These are phyloP conservation scores for Hipparchia sbordonii DNA, from an alignment of 2,888 invertebrate genomes.

Conservation along the genomic window DNA sequence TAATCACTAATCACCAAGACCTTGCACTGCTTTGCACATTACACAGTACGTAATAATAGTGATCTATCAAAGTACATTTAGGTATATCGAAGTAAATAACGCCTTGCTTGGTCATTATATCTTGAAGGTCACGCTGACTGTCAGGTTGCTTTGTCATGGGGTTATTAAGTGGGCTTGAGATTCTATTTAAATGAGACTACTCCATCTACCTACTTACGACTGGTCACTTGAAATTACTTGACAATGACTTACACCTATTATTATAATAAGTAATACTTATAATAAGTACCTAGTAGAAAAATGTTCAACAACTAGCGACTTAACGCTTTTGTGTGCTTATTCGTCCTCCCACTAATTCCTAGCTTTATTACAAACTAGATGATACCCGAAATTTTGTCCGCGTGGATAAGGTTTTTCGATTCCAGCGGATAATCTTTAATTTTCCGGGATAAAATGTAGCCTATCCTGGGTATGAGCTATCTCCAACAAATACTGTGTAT, in stretches of 20 bases:
- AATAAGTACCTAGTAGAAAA: not conserved
- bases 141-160: slow-evolving; percentile 33
- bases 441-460: too few relatives aligned
- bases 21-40: slow-evolving; percentile 35
- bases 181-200: slow-evolving; percentile 36
- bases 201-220: slow-evolving; percentile 7
- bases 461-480: too few relatives aligned
- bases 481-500: too few relatives aligned
- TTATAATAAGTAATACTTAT: not conserved
- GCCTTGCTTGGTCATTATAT: slow-evolving; percentile 30
- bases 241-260: not conserved
- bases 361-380: too few relatives aligned
- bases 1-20: slow-evolving; percentile 28
- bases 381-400: too few relatives aligned
- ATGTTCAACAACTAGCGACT: not conserved
- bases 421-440: too few relatives aligned
- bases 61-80: slow-evolving; percentile 38
- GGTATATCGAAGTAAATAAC: slow-evolving; percentile 32
- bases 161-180: slow-evolving; percentile 32
- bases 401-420: too few relatives aligned
- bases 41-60: slow-evolving; percentile 33
- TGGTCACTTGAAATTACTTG: not conserved
- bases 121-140: slow-evolving; percentile 30
- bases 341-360: too few relatives aligned
- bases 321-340: too few relatives aligned